Evolutionary conservation across 1,140 invertebrate genomes (phyloP).

Genomic region (Drosophila yakuba): DNA sequence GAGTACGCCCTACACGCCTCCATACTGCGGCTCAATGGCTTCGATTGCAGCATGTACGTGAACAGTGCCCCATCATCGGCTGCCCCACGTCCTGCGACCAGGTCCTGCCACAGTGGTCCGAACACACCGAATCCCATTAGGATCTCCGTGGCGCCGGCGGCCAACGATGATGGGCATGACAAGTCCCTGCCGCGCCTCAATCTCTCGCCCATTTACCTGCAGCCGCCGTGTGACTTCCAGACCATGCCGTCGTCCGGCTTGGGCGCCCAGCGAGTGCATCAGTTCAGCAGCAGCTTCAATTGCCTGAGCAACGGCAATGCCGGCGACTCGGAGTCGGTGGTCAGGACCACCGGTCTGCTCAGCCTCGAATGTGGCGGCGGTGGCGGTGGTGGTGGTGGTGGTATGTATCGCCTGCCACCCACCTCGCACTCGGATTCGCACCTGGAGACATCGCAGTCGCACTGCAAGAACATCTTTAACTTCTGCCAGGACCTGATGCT

Average conservation of each 20-base stretch:
- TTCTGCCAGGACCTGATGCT: conserved; percentile 75
- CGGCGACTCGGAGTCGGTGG: conserved; percentile 4
- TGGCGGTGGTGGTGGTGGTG: conserved; percentile 27
- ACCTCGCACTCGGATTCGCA: conserved; percentile 78
- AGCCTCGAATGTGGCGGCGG: conserved; percentile 30
- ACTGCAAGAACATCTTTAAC: conserved; percentile 80
- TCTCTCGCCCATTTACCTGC: conserved; percentile 76
- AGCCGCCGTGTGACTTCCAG: conserved; percentile 59
- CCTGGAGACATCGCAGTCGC: conserved; percentile 57
- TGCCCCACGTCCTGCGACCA: background rate
- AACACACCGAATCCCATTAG: conserved; percentile 55
- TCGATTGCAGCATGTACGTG: conserved; percentile 85
- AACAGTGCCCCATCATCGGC: conserved; percentile 31
- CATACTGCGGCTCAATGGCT: conserved; percentile 86
- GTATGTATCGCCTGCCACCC: conserved; percentile 48
- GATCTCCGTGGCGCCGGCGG: conserved; percentile 59
- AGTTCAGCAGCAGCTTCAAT: conserved; percentile 77
- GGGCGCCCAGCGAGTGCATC: conserved; percentile 45
- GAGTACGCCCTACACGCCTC: conserved; percentile 87
- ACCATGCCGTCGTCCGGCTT: conserved; percentile 5
- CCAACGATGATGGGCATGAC: conserved; percentile 28
- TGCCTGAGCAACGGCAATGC: conserved; percentile 62
- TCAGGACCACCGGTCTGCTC: conserved; percentile 22
- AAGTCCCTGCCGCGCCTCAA: conserved; percentile 64
- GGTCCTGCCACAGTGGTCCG: conserved; percentile 26